Evolutionary conservation across 53 echinoderm and acorn worm genomes (phyloP).

Genomic region (Crossaster papposus): DNA sequence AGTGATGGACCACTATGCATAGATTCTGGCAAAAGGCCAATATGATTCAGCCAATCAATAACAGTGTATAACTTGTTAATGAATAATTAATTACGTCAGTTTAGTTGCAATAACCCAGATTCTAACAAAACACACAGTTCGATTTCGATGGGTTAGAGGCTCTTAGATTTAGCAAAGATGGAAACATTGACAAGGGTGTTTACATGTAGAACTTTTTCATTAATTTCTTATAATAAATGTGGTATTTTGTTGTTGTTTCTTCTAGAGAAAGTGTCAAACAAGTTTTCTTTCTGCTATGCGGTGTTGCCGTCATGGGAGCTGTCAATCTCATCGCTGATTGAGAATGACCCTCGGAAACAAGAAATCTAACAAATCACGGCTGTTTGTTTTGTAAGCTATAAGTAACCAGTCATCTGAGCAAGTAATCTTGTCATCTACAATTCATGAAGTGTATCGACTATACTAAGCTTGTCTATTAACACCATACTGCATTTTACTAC

Average conservation of each 20-base stretch:
- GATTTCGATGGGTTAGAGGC: too few relatives aligned
- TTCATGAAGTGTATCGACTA: not conserved
- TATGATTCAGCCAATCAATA: not conserved
- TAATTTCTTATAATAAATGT: not conserved
- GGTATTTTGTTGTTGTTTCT: slow-evolving; percentile 7
- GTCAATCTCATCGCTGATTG: slow-evolving; percentile 76
- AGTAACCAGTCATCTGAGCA: not conserved
- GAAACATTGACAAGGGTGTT: too few relatives aligned
- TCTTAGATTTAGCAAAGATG: too few relatives aligned
- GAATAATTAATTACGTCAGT: too few relatives aligned
- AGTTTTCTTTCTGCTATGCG: slow-evolving; percentile 69
- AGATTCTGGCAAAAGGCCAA: not conserved
- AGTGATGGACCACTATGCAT: not conserved
- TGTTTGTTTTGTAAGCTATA: not conserved
- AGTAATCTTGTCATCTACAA: not conserved
- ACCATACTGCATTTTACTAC: too few relatives aligned
- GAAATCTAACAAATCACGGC: not conserved
- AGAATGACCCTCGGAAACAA: not conserved
- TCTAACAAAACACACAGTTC: too few relatives aligned
- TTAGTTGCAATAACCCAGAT: too few relatives aligned
- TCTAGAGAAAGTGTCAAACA: slow-evolving; percentile 89
- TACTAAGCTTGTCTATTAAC: not conserved
- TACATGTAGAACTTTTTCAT: too few relatives aligned
- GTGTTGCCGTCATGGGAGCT: slow-evolving; percentile 86
- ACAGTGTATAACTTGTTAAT: not conserved